These are phyloP conservation scores for Macrotrachela quadricornifera DNA, from an alignment of 1,140 invertebrate genomes.

Conservation along the genomic window DNA sequence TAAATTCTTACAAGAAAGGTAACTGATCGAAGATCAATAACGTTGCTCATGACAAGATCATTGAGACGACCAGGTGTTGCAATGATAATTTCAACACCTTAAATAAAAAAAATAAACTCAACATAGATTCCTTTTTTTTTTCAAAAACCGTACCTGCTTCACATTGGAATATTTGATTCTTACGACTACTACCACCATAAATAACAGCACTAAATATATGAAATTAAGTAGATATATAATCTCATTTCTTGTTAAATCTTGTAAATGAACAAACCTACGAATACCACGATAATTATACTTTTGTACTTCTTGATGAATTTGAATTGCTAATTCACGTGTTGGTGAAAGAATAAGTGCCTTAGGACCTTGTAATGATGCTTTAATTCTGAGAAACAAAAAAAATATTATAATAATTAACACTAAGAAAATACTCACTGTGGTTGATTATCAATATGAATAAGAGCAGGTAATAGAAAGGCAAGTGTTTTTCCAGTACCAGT, in stretches of 20 bases:
- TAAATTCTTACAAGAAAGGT: slow-evolving; percentile 23
- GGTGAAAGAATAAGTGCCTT: slow-evolving; percentile 66
- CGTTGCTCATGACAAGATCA: slow-evolving; percentile 42
- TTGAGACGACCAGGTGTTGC: slow-evolving; percentile 69
- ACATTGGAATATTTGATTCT: slow-evolving; percentile 48
- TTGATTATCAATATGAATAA: slow-evolving; percentile 68
- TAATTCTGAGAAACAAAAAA: slow-evolving; percentile 26
- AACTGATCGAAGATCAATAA: slow-evolving; percentile 23
- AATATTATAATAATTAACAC: slow-evolving; percentile 1
- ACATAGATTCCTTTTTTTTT: too few species aligned
- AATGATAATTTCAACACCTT: slow-evolving; percentile 63
- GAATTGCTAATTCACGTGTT: slow-evolving; percentile 65
- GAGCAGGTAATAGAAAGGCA: slow-evolving; percentile 66
- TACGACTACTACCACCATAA: slow-evolving; percentile 58
- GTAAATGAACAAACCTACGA: slow-evolving; percentile 39
- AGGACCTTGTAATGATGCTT: slow-evolving; percentile 47
- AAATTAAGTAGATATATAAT: neutral
- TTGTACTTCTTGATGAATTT: slow-evolving; percentile 65
- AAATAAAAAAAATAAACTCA: slow-evolving; percentile 14
- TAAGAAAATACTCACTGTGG: slow-evolving; percentile 22
- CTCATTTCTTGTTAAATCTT: too few species aligned
- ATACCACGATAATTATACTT: slow-evolving; percentile 64
- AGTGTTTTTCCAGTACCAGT: slow-evolving; percentile 61
- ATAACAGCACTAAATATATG: slow-evolving; percentile 43
- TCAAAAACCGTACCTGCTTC: too few species aligned